Evolutionary conservation across 2,113 vertebrate species (phyloP).

Genomic region (Epinephelus cyanopodus): DNA sequence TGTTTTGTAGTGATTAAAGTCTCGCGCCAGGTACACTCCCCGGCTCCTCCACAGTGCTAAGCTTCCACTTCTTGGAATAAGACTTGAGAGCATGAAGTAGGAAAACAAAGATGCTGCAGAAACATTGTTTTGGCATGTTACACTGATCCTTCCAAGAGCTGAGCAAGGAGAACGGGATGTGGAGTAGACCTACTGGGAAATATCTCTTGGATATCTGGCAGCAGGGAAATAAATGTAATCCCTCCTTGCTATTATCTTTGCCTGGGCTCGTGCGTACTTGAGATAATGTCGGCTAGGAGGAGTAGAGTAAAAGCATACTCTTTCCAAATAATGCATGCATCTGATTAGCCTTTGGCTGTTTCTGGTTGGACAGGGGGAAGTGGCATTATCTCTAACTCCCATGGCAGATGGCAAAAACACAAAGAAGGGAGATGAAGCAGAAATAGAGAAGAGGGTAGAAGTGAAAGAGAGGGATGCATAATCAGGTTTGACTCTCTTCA

Average conservation of each 20-base stretch:
- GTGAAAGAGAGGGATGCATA: conserved; percentile 9
- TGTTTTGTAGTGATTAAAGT: conserved; percentile 68
- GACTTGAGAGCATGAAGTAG: conserved; percentile 44
- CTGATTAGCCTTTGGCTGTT: conserved; percentile 65
- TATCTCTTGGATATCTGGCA: conserved; percentile 61
- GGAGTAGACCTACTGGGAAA: conserved; percentile 55
- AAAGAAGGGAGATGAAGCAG: not conserved
- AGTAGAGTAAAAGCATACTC: conserved; percentile 34
- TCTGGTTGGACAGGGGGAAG: conserved; percentile 25
- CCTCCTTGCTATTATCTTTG: conserved; percentile 58
- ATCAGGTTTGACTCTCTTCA: conserved; percentile 18
- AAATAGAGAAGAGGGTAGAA: not conserved
- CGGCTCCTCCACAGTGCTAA: conserved; percentile 48
- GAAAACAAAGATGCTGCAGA: conserved; percentile 68
- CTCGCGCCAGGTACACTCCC: conserved; percentile 64
- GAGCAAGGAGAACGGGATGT: conserved; percentile 48
- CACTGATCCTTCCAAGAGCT: conserved; percentile 57
- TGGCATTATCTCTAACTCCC: conserved; percentile 53
- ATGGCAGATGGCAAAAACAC: conserved; percentile 48
- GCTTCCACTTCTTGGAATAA: conserved; percentile 59
- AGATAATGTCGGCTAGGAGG: conserved; percentile 49
- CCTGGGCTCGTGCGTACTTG: conserved; percentile 35
- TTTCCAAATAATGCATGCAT: conserved; percentile 67
- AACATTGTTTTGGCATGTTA: conserved; percentile 58
- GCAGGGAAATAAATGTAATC: conserved; percentile 60